phyloP scores from a whole-genome alignment of 2,113 vertebrate genomes.

The Takifugu flavidus region DNA sequence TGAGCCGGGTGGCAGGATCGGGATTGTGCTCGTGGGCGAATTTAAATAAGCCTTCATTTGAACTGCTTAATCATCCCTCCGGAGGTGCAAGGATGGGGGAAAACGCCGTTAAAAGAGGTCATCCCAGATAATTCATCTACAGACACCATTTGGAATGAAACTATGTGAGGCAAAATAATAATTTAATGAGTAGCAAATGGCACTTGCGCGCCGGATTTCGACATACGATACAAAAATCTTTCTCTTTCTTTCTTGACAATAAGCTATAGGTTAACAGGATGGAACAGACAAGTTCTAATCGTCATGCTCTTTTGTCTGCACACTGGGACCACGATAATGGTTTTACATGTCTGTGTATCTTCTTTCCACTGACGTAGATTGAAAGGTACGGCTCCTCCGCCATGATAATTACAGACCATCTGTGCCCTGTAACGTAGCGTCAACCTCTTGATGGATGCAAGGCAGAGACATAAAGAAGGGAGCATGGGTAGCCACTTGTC shows the following conservation, averaged over 20 bases:
- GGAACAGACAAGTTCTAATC: constrained; percentile 42
- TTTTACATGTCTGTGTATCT: constrained; percentile 62
- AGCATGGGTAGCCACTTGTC: constrained; percentile 52
- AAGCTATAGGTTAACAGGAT: constrained; percentile 36
- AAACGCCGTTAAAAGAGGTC: constrained; percentile 65
- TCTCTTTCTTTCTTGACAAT: constrained; percentile 11
- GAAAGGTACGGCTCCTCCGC: constrained; percentile 66
- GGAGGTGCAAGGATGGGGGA: constrained; percentile 30
- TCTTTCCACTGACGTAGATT: constrained; percentile 63
- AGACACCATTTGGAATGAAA: constrained; percentile 57
- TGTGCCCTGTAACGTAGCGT: constrained; percentile 64
- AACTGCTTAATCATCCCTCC: constrained; percentile 65
- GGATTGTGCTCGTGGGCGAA: constrained; percentile 44
- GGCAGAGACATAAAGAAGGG: constrained; percentile 50
- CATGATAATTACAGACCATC: constrained; percentile 68
- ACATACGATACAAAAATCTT: constrained; percentile 16
- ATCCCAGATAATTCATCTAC: constrained; percentile 48
- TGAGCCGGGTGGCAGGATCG: constrained; percentile 43
- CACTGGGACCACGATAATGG: constrained; percentile 46
- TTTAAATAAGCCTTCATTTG: constrained; percentile 67
- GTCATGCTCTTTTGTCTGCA: constrained; percentile 23
- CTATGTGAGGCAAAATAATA: constrained; percentile 56
- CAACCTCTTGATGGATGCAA: constrained; percentile 61
- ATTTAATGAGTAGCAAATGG: constrained; percentile 67
- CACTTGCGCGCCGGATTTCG: constrained; percentile 11